phyloP scores from a whole-genome alignment of 2,113 vertebrate genomes.

The Syngnathoides biaculeatus region DNA sequence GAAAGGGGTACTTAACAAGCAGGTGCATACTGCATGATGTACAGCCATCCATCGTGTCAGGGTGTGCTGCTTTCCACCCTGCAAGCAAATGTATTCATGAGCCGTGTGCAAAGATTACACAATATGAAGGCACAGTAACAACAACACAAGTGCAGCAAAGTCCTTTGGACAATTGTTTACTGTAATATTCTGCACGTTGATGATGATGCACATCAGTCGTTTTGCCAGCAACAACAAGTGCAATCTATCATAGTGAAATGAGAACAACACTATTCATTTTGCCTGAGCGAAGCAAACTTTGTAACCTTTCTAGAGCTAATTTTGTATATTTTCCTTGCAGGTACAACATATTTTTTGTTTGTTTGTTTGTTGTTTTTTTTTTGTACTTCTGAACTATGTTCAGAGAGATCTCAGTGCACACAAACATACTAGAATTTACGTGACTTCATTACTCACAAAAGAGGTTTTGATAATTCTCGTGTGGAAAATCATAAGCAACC shows the following conservation, averaged over 20 bases:
- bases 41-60: neutral
- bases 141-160: neutral
- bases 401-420: slow-evolving; percentile 26
- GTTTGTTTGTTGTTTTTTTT: slow-evolving; percentile 47
- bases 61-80: neutral
- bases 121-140: neutral
- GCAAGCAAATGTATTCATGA: neutral
- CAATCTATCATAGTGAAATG: slow-evolving; percentile 13
- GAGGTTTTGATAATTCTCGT: slow-evolving; percentile 5
- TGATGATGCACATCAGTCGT: neutral
- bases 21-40: neutral
- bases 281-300: slow-evolving; percentile 47
- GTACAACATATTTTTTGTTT: slow-evolving; percentile 28
- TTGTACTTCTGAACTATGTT: slow-evolving; percentile 52
- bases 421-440: slow-evolving; percentile 5
- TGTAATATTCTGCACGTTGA: slow-evolving; percentile 7
- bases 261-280: slow-evolving; percentile 35
- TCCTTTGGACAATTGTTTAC: neutral
- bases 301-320: slow-evolving; percentile 60
- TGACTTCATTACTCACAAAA: neutral
- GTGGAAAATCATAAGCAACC: neutral
- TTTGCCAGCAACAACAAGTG: slow-evolving; percentile 15
- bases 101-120: neutral
- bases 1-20: neutral
- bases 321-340: slow-evolving; percentile 65